Evolutionary conservation across 2,888 invertebrate species (phyloP), one percentile per base, ranked within the genome.

Genomic region (Papilio gigon): DNA sequence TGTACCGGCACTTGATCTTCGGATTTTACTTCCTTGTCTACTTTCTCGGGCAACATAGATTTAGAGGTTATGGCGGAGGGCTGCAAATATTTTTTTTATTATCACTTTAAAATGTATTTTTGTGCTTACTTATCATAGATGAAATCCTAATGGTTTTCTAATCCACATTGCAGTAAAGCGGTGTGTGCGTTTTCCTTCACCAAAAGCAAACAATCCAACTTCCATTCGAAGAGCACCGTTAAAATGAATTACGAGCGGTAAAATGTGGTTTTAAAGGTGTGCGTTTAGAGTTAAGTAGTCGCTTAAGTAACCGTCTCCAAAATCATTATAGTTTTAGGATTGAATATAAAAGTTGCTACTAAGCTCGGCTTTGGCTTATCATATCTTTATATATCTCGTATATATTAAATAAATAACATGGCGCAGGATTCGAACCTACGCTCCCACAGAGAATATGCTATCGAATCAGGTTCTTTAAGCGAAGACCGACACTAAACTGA

Each of bases 1-100:
- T 90, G 89, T 0, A 88, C 88, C 69, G 90, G 72, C 53, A 91
- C 90, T 64, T 65, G 42, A 65, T 90, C 90, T 74, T 90, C 91
- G 0, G 90, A 90, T 74, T 90, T 89, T 86, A 90, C 89, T 67
- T 86, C 89, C 72, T 88, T 89, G 0, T 82, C 75, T 50, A 88
- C 83, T 25, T 85, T 86, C 65, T 87, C 86, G 4, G 88, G 87
- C 64, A 88, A 75, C 69, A 86, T 73, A 42, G 85, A 78, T 73
- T 83, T 87, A 27, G 88, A 79, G 53, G 83, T 73, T 71, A 88
- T 83, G 61, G 83, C 80, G 59, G 87, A 80, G n/a, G 85, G 83
- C 90, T 90, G 85, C 60, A 83, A 84, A 67, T 67, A 67, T 73
- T 69, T 71, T 22, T 59, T 22, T 53, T 37, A 27, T 50, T 30